phyloP scores from a whole-genome alignment of 2,113 vertebrate species.

The Zosterops lateralis region DNA sequence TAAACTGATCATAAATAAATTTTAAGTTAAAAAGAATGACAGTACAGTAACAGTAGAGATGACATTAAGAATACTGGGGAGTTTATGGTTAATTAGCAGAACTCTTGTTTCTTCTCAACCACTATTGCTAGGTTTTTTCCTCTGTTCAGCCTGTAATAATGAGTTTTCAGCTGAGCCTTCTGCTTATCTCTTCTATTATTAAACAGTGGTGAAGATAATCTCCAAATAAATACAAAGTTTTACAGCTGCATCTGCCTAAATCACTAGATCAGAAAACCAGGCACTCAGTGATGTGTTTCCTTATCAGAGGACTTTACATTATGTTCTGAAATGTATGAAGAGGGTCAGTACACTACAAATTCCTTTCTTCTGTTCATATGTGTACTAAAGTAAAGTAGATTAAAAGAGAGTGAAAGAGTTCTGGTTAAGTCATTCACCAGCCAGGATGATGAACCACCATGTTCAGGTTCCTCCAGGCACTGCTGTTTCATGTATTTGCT shows the following conservation, averaged over 20 bases:
- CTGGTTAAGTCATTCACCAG: neutral
- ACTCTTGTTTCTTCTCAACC: neutral
- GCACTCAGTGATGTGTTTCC: neutral
- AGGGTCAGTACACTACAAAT: neutral
- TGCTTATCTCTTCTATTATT: neutral
- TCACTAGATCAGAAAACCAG: neutral
- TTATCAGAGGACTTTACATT: neutral
- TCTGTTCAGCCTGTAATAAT: neutral
- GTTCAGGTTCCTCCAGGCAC: neutral
- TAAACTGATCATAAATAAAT: neutral
- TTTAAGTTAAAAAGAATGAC: neutral
- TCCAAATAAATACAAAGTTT: neutral
- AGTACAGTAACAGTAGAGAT: neutral
- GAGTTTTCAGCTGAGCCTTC: neutral
- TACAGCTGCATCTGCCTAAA: neutral
- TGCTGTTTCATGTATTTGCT: neutral
- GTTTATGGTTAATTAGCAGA: neutral
- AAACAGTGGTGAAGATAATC: neutral
- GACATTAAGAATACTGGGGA: neutral
- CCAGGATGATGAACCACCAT: neutral
- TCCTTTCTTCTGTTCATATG: neutral
- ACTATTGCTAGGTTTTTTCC: neutral
- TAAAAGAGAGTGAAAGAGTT: neutral
- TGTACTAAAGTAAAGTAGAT: fast-evolving
- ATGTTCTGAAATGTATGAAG: neutral